Percentiles rank a stretch among this genome's conserved stretches.
Evolutionary conservation across 2,888 invertebrate genomes (phyloP).

Genomic region (Ophonus ardosiacus): DNA sequence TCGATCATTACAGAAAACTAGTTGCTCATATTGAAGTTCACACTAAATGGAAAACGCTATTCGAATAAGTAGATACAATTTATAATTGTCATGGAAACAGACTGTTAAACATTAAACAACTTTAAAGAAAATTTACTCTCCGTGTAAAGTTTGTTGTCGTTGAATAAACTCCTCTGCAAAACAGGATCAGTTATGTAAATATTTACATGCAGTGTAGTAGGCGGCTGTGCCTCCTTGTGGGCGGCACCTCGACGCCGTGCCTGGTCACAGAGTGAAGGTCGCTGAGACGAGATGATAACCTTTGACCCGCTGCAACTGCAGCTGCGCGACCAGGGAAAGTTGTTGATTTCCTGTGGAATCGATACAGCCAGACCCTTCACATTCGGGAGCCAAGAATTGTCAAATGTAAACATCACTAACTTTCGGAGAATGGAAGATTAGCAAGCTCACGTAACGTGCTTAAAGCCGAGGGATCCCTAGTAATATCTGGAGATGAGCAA

Average conservation of each 20-base stretch:
- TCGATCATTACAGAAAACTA: too few species aligned
- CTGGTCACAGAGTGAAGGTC: constrained; percentile 31
- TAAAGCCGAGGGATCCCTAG: too few species aligned
- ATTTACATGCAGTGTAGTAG: constrained; percentile 8
- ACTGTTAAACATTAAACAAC: too few species aligned
- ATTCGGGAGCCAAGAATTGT: neutral
- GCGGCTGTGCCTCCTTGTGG: constrained; percentile 4
- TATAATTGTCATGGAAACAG: too few species aligned
- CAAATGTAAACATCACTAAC: neutral
- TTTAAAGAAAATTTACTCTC: too few species aligned
- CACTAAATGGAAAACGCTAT: too few species aligned
- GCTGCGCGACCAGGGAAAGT: constrained; percentile 21
- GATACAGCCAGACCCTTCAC: constrained; percentile 5
- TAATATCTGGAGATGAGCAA: too few species aligned
- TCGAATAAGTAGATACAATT: too few species aligned
- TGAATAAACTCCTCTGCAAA: neutral
- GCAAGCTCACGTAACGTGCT: too few species aligned
- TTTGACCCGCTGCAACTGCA: constrained; percentile 39
- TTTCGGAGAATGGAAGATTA: too few species aligned
- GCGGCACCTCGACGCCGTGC: constrained; percentile 1
- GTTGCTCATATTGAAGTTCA: too few species aligned
- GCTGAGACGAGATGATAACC: constrained; percentile 23
- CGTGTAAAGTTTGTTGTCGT: neutral
- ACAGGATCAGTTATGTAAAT: constrained; percentile 18
- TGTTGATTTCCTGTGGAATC: constrained; percentile 34